phyloP scores from a whole-genome alignment of 1,140 invertebrate genomes.

The Diplogasteroides magnus region DNA sequence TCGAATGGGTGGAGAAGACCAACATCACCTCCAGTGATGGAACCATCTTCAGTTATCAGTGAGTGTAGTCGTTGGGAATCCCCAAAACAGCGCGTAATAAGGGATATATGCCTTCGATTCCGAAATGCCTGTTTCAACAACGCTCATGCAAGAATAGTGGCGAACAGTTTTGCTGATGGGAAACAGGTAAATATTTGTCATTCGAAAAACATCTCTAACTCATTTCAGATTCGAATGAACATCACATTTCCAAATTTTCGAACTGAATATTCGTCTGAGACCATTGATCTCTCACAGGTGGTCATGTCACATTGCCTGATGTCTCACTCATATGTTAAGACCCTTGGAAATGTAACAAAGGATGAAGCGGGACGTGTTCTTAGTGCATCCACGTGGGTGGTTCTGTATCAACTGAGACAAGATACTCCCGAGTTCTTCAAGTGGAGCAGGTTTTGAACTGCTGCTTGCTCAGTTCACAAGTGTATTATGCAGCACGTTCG shows the following conservation, averaged over 20 bases:
- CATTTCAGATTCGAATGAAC: slow-evolving; percentile 35
- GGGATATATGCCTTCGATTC: slow-evolving; percentile 24
- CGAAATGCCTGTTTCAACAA: slow-evolving; percentile 46
- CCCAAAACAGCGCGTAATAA: not conserved
- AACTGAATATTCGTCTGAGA: slow-evolving; percentile 33
- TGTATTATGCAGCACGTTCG: slow-evolving; percentile 35
- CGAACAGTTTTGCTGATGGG: not conserved
- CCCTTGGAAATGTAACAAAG: slow-evolving; percentile 35
- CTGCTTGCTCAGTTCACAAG: not conserved
- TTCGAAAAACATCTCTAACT: not conserved
- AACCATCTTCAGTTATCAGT: slow-evolving; percentile 29
- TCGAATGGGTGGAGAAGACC: slow-evolving; percentile 31
- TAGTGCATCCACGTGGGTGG: slow-evolving; percentile 36
- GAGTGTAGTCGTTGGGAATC: slow-evolving; percentile 26
- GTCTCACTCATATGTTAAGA: slow-evolving; percentile 5
- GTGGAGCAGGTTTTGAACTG: not conserved
- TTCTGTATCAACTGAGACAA: slow-evolving; percentile 42
- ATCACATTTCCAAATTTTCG: slow-evolving; percentile 38
- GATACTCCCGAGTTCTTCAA: not conserved
- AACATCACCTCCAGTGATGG: slow-evolving; percentile 28
- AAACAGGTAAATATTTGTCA: not conserved
- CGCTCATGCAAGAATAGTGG: slow-evolving; percentile 31
- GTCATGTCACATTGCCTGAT: not conserved
- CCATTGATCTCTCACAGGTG: slow-evolving; percentile 33
- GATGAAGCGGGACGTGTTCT: slow-evolving; percentile 16